Evolutionary conservation across 2,113 vertebrate species (phyloP), one percentile per base, ranked within the genome.

Genomic region (Hymenochirus boettgeri): DNA sequence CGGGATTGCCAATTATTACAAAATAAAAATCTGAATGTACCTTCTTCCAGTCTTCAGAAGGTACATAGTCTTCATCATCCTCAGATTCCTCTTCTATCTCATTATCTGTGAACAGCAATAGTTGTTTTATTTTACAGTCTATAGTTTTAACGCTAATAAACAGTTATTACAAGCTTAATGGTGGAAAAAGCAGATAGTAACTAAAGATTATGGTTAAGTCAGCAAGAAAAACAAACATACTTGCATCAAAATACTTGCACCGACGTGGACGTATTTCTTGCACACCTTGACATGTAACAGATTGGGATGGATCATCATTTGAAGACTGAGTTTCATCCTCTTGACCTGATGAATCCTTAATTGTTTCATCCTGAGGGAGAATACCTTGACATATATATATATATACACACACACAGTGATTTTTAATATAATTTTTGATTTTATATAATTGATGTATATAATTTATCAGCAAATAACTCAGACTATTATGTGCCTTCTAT

Each of bases 11-110:
- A n/a, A n/a, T n/a, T n/a, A n/a, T n/a, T 5, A 31, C 10, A 31
- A 10, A 31, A 31, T 5, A 31, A 31, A 31, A 31, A 10, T 31
- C 10, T 31, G 5, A 31, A 35, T 7, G 3, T 84, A 97, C 96
- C 90, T 99, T 99, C 83, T 98, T 98, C 96, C 96, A 99, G 69
- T 99, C 96, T 78, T 98, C 96, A 69, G 93, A 95, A 37, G 96
- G 96, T 83, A 98, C 86, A 75, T 98, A 99, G 83, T 99, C 96
- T 82, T 99, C 96, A 78, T 99, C 96, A 80, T 97, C 94, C 80
- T 98, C 96, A 0, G 94, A 98, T 76, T 96, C 96, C 61, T 97
- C 96, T 79, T 95, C 93, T 39, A 83, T 92, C 81, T 96, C 93
- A 63, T 89, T 92, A 72, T 90, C 91, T 95, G 65, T 29, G 71